Percentiles rank a stretch among this genome's conserved stretches.
Evolutionary conservation across 2,888 invertebrate genomes (phyloP).

Genomic region (Parapristionchus giblindavisi): DNA sequence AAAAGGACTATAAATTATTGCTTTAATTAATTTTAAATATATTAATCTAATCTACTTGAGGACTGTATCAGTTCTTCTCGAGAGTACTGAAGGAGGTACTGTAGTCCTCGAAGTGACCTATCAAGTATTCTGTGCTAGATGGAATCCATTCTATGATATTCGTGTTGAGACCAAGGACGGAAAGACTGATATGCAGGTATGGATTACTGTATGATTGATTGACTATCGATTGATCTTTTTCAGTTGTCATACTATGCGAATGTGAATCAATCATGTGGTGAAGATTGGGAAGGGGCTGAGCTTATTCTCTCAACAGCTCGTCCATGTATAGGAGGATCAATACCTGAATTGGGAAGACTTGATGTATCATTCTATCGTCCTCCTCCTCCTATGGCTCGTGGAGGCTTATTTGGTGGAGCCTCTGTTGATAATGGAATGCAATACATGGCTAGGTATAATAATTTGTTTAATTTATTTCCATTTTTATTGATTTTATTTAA

Average conservation of each 20-base stretch:
- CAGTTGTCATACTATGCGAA: conserved; percentile 69
- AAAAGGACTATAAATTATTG: too few relatives aligned
- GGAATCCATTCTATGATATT: conserved; percentile 65
- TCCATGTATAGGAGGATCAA: conserved; percentile 57
- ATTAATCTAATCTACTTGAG: too few relatives aligned
- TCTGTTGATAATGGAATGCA: too few relatives aligned
- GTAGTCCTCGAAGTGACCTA: conserved; percentile 14
- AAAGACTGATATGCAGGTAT: conserved; percentile 38
- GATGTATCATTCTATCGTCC: conserved; percentile 53
- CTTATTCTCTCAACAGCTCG: conserved; percentile 59
- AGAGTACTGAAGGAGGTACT: not conserved
- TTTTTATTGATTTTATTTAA: too few relatives aligned
- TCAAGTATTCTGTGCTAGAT: conserved; percentile 45
- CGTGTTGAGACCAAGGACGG: conserved; percentile 53
- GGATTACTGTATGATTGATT: not conserved
- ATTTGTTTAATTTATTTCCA: too few relatives aligned
- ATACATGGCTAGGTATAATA: too few relatives aligned
- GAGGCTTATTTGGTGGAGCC: too few relatives aligned
- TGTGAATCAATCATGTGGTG: conserved; percentile 70
- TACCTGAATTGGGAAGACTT: conserved; percentile 61
- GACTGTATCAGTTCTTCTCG: conserved; percentile 13
- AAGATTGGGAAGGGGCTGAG: conserved; percentile 69
- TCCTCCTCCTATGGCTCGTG: conserved; percentile 37
- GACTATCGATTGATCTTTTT: not conserved
- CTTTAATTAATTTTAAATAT: too few relatives aligned